Evolutionary conservation across 2,797 vertebrate species (phyloP), one percentile per base, ranked within the genome.

Genomic region (Cottoperca gobio): DNA sequence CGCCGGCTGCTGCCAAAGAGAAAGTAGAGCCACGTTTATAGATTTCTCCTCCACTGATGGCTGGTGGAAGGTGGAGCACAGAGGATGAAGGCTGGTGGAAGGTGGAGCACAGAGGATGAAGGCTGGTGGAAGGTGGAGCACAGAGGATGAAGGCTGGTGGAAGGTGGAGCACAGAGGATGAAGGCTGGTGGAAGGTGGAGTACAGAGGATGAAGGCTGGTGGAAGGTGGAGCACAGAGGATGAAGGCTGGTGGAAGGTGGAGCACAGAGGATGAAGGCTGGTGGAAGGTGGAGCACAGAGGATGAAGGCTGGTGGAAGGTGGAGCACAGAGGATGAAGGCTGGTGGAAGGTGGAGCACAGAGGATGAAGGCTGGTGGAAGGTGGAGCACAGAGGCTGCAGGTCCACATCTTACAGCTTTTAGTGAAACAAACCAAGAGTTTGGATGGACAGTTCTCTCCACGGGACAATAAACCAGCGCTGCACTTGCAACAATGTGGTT

Each of bases 21-120:
- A 70, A 60, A 60, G 45, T 39, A 21, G 42, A 61, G 50, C 13
- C 19, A 12, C 52, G 43, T 48, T 76, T 70, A 57, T 19, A 59
- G 40, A 74, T 70, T 16, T 65, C 5, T n/a, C 10, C 4, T 73
- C 23, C 26, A 48, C 40, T 65, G 70, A 77, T 58, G 72, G 33
- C 45, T 28, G 53, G 16, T n/a, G 23, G 42, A 70, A 58, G 37
- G 40, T 24, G 19, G 37, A 54, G n/a, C 3, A 28, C 3, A 0
- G 39, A 57, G 26, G 39, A 33, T 33, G 31, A 33, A 33, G 70
- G 33, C 45, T 28, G 53, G 16, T n/a, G 23, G 42, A 70, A 58
- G 37, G 40, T 24, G 19, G 37, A 54, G n/a, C 3, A 28, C 3
- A 0, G 33, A 53, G 26, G 39, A 31, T 33, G 31, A 33, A 6